phyloP scores from a whole-genome alignment of 1,140 invertebrate genomes.

The Heterodera schachtii region DNA sequence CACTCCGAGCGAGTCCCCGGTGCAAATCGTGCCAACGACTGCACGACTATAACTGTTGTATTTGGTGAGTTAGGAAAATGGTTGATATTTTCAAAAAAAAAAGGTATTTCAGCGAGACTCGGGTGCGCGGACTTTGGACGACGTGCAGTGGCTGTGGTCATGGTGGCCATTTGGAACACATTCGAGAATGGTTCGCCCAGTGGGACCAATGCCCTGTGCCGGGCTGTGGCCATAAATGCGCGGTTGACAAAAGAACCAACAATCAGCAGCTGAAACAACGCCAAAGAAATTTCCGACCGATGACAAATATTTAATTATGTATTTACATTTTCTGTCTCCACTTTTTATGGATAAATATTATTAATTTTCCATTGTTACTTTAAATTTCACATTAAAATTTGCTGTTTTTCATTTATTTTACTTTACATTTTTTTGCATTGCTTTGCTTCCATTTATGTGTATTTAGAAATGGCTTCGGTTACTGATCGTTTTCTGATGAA shows the following conservation, averaged over 20 bases:
- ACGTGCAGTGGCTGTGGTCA: constrained; percentile 26
- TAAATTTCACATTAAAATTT: too few relatives aligned
- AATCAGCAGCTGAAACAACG: neutral
- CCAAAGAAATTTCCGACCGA: neutral
- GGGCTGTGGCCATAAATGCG: constrained; percentile 37
- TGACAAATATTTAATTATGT: neutral
- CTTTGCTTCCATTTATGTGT: constrained; percentile 6
- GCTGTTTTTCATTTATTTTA: neutral
- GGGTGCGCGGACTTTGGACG: constrained; percentile 27
- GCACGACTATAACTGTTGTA: constrained; percentile 25
- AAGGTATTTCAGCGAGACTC: constrained; percentile 25
- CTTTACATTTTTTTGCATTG: neutral
- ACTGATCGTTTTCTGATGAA: constrained; percentile 18
- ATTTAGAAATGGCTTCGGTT: constrained; percentile 14
- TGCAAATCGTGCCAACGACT: constrained; percentile 24
- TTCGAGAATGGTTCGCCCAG: constrained; percentile 35
- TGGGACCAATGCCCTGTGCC: constrained; percentile 30
- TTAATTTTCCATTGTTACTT: neutral
- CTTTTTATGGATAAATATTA: neutral
- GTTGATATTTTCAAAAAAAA: constrained; percentile 1
- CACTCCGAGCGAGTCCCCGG: constrained; percentile 17
- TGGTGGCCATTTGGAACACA: constrained; percentile 25
- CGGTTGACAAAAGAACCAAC: neutral
- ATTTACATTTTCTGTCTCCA: neutral
- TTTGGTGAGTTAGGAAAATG: constrained; percentile 18